Evolutionary conservation across 2,797 vertebrate genomes (phyloP).

Genomic region (Adelosebastes latens): DNA sequence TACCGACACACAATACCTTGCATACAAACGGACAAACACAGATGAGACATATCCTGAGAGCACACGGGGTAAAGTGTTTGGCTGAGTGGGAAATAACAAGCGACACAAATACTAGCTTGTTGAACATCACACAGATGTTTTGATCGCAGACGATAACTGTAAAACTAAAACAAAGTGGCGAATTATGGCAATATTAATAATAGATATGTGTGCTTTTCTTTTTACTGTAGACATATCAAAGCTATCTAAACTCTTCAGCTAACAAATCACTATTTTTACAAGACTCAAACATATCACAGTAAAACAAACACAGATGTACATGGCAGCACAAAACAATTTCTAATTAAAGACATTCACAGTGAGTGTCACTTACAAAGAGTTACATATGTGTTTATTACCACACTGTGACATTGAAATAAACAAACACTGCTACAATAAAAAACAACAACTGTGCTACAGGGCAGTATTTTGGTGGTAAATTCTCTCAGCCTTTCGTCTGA

Average conservation of each 20-base stretch:
- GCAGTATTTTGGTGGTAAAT: background rate
- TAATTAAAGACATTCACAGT: conserved; percentile 39
- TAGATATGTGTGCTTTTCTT: conserved; percentile 1
- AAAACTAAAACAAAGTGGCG: background rate
- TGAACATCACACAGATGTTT: conserved; percentile 3
- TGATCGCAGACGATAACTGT: background rate
- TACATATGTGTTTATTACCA: conserved; percentile 7
- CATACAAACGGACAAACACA: conserved; percentile 17
- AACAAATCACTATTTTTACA: conserved; percentile 7
- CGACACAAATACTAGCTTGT: conserved; percentile 3
- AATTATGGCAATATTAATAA: background rate
- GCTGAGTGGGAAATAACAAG: conserved; percentile 30
- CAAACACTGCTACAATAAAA: background rate
- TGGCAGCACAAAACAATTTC: background rate
- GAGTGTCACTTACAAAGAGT: background rate
- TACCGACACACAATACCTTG: conserved; percentile 4
- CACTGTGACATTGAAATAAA: background rate
- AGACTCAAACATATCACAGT: conserved; percentile 1
- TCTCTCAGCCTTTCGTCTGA: background rate
- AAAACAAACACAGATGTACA: conserved; percentile 23
- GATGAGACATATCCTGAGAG: conserved; percentile 32
- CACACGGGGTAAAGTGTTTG: background rate
- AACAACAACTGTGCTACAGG: background rate
- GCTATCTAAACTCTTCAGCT: background rate
- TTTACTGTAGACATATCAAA: conserved; percentile 10